Evolutionary conservation across 2,888 invertebrate species (phyloP).

Genomic region (Lasioglossum figueresi): DNA sequence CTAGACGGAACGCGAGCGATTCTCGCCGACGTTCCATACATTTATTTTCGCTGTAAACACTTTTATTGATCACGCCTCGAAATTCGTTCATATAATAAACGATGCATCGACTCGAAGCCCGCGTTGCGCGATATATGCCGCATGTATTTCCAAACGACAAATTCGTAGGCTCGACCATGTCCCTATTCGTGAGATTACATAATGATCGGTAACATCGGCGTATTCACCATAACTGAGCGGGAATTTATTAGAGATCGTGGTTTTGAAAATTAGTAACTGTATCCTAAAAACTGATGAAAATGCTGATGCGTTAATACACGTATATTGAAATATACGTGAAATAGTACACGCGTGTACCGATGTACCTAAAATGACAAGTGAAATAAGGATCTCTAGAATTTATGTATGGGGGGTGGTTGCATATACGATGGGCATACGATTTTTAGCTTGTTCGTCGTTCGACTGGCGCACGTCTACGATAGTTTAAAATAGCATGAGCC

Average conservation of each 20-base stretch:
- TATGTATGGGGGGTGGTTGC: not conserved
- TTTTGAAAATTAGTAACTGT: too few species aligned
- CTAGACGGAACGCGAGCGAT: not conserved
- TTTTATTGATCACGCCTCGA: slow-evolving; percentile 22
- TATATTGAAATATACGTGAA: too few species aligned
- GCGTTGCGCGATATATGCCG: slow-evolving; percentile 24
- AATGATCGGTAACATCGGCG: not conserved
- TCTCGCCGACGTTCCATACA: not conserved
- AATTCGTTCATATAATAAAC: slow-evolving; percentile 7
- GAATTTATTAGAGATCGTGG: too few species aligned
- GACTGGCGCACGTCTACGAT: slow-evolving; percentile 53
- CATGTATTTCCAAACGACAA: slow-evolving; percentile 21
- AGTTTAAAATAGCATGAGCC: slow-evolving; percentile 79
- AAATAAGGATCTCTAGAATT: not conserved
- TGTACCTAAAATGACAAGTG: too few species aligned
- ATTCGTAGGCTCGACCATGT: not conserved
- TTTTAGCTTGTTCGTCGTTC: slow-evolving; percentile 21
- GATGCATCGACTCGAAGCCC: slow-evolving; percentile 17
- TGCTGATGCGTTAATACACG: too few species aligned
- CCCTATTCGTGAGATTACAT: not conserved
- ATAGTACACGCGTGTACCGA: too few species aligned
- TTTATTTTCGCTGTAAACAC: slow-evolving; percentile 11
- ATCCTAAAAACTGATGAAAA: too few species aligned
- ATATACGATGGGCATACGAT: slow-evolving; percentile 24
- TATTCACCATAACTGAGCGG: not conserved